Evolutionary conservation across 2,888 invertebrate genomes (phyloP).

Genomic region (Formica aserva): DNA sequence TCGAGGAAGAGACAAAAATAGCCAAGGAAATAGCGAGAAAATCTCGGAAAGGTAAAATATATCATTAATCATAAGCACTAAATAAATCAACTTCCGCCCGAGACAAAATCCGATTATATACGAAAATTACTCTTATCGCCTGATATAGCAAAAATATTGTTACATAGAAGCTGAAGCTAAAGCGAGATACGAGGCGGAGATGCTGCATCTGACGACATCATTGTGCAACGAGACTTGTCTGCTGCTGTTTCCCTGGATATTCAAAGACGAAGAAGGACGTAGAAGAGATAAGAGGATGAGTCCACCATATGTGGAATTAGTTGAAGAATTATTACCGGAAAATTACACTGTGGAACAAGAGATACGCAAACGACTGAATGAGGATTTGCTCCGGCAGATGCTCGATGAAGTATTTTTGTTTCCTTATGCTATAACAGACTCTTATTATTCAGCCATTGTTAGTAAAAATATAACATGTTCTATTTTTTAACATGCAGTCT

Average conservation of each 20-base stretch:
- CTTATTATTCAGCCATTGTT: neutral
- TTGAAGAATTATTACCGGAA: slow-evolving; percentile 79
- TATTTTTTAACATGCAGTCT: slow-evolving; percentile 69
- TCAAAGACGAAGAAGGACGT: slow-evolving; percentile 83
- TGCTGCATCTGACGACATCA: slow-evolving; percentile 78
- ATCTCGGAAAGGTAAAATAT: slow-evolving; percentile 78
- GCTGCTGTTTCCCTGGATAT: slow-evolving; percentile 83
- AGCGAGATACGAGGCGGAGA: slow-evolving; percentile 81
- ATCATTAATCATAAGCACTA: neutral
- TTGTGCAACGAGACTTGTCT: slow-evolving; percentile 80
- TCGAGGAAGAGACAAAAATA: slow-evolving; percentile 78
- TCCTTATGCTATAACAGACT: neutral
- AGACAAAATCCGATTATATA: neutral
- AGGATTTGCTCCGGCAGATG: slow-evolving; percentile 76
- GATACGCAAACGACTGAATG: slow-evolving; percentile 78
- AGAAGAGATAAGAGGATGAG: slow-evolving; percentile 81
- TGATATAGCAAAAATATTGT: slow-evolving; percentile 5
- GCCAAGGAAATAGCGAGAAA: slow-evolving; percentile 81
- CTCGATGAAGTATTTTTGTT: slow-evolving; percentile 77
- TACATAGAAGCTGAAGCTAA: slow-evolving; percentile 79
- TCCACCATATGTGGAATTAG: slow-evolving; percentile 81
- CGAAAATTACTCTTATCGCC: neutral
- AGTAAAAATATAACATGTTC: neutral
- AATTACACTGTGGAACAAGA: slow-evolving; percentile 81
- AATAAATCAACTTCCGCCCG: neutral